Conservation (phyloP, 2,113 vertebrate species). For the Campylomormyrus numenius region DNA sequence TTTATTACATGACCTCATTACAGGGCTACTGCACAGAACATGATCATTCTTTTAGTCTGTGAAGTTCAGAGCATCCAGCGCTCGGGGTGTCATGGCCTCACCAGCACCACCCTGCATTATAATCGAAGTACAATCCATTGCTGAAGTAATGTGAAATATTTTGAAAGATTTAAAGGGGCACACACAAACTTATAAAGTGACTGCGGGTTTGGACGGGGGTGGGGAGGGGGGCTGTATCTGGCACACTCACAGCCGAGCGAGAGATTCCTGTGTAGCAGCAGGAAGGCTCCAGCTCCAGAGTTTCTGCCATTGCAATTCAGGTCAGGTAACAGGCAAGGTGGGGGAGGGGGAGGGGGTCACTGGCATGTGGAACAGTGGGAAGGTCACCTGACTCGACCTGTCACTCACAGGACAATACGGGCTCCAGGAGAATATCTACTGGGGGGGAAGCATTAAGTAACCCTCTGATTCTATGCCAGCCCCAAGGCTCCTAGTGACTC, state of each 20-base stretch:
- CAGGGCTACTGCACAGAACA: not conserved
- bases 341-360: constrained; percentile 6
- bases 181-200: not conserved
- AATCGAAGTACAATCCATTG: not conserved
- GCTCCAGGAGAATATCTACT: not conserved
- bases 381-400: constrained; percentile 20
- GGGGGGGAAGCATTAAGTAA: not conserved
- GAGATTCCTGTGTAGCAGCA: not conserved
- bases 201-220: not conserved
- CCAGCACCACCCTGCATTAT: not conserved
- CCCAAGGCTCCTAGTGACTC: not conserved
- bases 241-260: not conserved
- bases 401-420: constrained; percentile 19
- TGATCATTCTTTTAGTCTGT: not conserved
- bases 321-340: not conserved
- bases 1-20: not conserved
- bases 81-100: not conserved
- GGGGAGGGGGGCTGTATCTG: not conserved
- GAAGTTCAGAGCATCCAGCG: not conserved
- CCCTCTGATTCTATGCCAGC: not conserved
- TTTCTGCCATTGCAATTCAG: constrained; percentile 8
- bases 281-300: not conserved
- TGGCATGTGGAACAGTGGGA: constrained; percentile 1
- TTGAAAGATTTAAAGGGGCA: not conserved
- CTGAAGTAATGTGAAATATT: not conserved